Evolutionary conservation across 2,888 invertebrate genomes (phyloP).

Genomic region (Chromoteleia sp.): DNA sequence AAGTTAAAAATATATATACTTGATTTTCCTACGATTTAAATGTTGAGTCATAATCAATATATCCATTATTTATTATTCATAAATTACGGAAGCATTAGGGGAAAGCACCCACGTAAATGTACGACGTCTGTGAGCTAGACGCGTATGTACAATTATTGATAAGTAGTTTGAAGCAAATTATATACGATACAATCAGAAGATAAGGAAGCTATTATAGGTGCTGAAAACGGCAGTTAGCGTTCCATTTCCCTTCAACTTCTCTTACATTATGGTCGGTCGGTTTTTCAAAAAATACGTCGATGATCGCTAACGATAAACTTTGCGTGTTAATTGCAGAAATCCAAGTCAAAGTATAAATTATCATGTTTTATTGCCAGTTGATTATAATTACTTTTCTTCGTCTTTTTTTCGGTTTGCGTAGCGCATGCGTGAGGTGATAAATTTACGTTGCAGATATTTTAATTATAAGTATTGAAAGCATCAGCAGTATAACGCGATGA

Average conservation of each 20-base stretch:
- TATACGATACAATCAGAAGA: slow-evolving; percentile 53
- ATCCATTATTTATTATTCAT: slow-evolving; percentile 28
- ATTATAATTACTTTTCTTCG: slow-evolving; percentile 18
- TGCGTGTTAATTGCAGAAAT: slow-evolving; percentile 63
- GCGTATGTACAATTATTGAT: slow-evolving; percentile 38
- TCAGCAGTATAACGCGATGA: slow-evolving; percentile 16
- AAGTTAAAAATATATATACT: too few relatives aligned
- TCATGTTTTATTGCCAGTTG: slow-evolving; percentile 43
- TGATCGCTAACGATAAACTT: slow-evolving; percentile 56
- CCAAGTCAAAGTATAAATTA: slow-evolving; percentile 45
- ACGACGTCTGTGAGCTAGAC: slow-evolving; percentile 8
- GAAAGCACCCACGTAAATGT: slow-evolving; percentile 14
- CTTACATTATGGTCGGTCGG: slow-evolving; percentile 14
- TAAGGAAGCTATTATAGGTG: slow-evolving; percentile 63
- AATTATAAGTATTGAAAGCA: slow-evolving; percentile 24
- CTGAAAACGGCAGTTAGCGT: slow-evolving; percentile 61
- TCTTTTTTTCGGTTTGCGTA: slow-evolving; percentile 7
- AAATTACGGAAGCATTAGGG: slow-evolving; percentile 52
- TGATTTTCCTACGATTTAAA: background rate
- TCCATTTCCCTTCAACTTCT: slow-evolving; percentile 40
- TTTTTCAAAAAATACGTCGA: slow-evolving; percentile 31
- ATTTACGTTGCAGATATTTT: slow-evolving; percentile 31
- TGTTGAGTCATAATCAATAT: background rate
- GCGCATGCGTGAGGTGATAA: slow-evolving; percentile 13
- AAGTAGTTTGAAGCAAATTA: slow-evolving; percentile 59